These are phyloP conservation scores for Bufo bufo DNA, from an alignment of 2,113 vertebrate genomes.

Conservation along the genomic window DNA sequence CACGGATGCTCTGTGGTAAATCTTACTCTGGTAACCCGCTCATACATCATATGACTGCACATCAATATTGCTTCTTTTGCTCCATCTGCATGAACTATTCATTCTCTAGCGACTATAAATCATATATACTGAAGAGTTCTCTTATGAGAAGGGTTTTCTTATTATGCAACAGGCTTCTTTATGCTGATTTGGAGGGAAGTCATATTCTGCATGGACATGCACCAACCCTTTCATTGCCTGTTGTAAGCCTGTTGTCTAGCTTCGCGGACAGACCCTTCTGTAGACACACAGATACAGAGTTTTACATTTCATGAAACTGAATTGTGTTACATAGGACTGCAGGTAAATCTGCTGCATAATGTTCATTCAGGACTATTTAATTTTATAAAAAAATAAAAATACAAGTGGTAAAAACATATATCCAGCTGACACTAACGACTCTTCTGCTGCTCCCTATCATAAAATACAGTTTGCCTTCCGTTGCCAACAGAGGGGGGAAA, in stretches of 20 bases:
- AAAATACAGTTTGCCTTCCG: no score
- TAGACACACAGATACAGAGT: neutral
- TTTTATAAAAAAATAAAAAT: no score
- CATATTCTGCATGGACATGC: neutral
- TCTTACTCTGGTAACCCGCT: conserved; percentile 67
- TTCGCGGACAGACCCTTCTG: neutral
- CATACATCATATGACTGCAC: conserved; percentile 44
- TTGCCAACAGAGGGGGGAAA: no score
- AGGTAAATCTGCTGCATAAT: neutral
- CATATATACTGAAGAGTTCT: conserved; percentile 25
- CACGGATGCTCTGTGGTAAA: conserved; percentile 70
- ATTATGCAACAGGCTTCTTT: conserved; percentile 25
- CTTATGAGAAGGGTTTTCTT: conserved; percentile 68
- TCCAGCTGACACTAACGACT: no score
- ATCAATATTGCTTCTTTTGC: conserved; percentile 38
- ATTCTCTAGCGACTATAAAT: conserved; percentile 15
- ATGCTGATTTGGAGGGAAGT: neutral
- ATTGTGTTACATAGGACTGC: neutral
- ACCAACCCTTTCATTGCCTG: neutral
- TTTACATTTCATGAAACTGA: neutral
- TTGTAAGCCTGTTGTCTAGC: neutral
- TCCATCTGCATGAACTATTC: conserved; percentile 29
- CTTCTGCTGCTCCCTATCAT: no score
- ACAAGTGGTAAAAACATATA: no score
- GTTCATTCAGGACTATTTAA: neutral